Evolutionary conservation across 2,797 vertebrate genomes (phyloP).

Genomic region (Clarias pachynema): DNA sequence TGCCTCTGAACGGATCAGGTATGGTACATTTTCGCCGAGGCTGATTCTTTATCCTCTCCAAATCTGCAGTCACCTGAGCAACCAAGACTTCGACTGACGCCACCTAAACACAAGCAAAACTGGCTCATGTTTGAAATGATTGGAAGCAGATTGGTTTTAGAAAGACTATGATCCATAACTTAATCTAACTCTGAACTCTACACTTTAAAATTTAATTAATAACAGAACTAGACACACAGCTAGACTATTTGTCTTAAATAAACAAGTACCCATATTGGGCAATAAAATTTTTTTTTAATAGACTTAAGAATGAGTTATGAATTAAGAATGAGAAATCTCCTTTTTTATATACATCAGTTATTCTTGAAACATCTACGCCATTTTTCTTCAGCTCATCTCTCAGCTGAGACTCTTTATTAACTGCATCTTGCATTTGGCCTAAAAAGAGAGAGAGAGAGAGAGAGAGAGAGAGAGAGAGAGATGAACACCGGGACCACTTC

Average conservation of each 20-base stretch:
- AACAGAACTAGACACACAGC: background rate
- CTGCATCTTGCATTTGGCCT: conserved; percentile 73
- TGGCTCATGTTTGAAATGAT: background rate
- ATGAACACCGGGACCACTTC: background rate
- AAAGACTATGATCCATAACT: background rate
- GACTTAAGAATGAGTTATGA: background rate
- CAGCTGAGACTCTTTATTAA: conserved; percentile 68
- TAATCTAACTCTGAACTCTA: background rate
- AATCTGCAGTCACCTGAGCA: conserved; percentile 67
- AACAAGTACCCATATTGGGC: background rate
- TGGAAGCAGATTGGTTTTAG: background rate
- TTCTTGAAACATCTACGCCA: conserved; percentile 66
- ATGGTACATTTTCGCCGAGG: conserved; percentile 79
- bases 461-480: background rate
- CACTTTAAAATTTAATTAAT: too few relatives aligned
- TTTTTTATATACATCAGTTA: conserved; percentile 67
- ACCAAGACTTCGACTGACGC: conserved; percentile 70
- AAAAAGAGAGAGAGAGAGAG: background rate
- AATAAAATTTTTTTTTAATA: background rate
- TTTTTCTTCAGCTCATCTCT: conserved; percentile 67
- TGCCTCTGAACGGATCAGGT: conserved; percentile 72
- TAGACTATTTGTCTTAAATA: background rate
- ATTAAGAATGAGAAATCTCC: background rate
- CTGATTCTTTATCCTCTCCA: conserved; percentile 63
- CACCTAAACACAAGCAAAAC: conserved; percentile 69